Evolutionary conservation across 2,888 invertebrate genomes (phyloP).

Genomic region (Phyto melanocephala): DNA sequence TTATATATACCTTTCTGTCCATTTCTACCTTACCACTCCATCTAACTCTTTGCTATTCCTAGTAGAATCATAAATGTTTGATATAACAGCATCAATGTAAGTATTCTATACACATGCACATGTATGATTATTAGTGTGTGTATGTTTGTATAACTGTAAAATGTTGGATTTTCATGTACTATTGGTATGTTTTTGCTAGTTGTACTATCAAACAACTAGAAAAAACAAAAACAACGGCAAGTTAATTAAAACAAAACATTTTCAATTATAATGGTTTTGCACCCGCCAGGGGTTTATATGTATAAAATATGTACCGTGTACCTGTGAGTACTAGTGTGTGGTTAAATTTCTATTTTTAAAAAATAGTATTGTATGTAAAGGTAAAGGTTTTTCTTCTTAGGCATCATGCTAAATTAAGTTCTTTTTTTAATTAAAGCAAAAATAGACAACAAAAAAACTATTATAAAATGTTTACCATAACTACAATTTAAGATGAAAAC

Average conservation of each 20-base stretch:
- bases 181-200: slow-evolving; percentile 20
- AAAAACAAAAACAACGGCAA: slow-evolving; percentile 35
- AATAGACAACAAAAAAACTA: no score
- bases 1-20: background rate
- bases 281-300: slow-evolving; percentile 34
- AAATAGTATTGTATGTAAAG: no score
- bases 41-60: slow-evolving; percentile 5
- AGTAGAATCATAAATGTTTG: slow-evolving; percentile 10
- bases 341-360: background rate
- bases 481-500: no score
- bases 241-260: slow-evolving; percentile 65
- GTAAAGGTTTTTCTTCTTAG: no score
- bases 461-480: no score
- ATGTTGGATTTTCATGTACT: background rate
- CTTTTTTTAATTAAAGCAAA: no score
- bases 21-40: no score
- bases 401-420: no score
- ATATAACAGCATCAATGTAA: background rate
- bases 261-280: slow-evolving; percentile 57
- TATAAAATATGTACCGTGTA: background rate
- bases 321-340: background rate
- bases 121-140: background rate
- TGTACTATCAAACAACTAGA: slow-evolving; percentile 27
- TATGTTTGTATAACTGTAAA: no score
- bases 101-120: no score